Percentiles rank a stretch among this genome's conserved stretches.
phyloP scores from a whole-genome alignment of 2,113 vertebrate genomes.

The Lucifuga dentata region DNA sequence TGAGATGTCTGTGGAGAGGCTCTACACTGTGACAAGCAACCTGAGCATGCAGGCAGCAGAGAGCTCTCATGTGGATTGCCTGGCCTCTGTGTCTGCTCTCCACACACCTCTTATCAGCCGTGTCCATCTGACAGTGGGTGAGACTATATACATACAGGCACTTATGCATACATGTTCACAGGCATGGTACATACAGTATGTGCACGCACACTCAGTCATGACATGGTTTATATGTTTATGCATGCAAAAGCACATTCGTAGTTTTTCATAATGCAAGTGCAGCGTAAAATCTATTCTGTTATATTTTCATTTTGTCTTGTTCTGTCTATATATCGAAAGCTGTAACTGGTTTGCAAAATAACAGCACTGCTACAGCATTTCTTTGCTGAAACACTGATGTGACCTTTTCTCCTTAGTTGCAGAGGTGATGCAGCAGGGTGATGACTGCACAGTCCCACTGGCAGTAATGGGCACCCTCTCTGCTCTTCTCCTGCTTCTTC shows the following conservation, averaged over 20 bases:
- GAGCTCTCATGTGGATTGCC: slow-evolving; percentile 83
- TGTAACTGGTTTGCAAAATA: slow-evolving; percentile 35
- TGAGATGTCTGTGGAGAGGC: slow-evolving; percentile 59
- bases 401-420: slow-evolving; percentile 66
- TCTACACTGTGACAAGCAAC: slow-evolving; percentile 79
- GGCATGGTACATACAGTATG: no score
- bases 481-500: slow-evolving; percentile 62
- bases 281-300: no score
- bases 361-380: slow-evolving; percentile 24
- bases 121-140: slow-evolving; percentile 80
- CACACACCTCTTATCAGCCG: slow-evolving; percentile 70
- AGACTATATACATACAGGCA: slow-evolving; percentile 31
- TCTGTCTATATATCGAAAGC: slow-evolving; percentile 15
- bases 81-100: slow-evolving; percentile 83
- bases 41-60: slow-evolving; percentile 78
- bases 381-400: slow-evolving; percentile 26
- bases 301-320: no score
- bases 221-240: no score
- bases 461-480: slow-evolving; percentile 52
- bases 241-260: no score
- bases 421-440: slow-evolving; percentile 59
- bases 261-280: no score
- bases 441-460: slow-evolving; percentile 54
- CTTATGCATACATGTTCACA: no score
- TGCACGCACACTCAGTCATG: neutral